Evolutionary conservation across 2,113 vertebrate genomes (phyloP).

Genomic region (Myotis lucifugus): DNA sequence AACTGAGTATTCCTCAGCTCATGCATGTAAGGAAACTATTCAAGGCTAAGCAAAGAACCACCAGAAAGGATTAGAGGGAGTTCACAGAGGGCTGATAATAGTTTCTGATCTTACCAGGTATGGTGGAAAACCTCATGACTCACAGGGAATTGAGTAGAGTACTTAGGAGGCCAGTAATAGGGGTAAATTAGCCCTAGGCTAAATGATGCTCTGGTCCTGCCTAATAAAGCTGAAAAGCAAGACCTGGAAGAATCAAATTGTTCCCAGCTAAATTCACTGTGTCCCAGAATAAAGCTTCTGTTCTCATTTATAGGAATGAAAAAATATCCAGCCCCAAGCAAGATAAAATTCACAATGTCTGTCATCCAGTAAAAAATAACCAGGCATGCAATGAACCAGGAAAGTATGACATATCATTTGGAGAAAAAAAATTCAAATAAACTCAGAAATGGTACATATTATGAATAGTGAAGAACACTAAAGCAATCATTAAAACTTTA

Average conservation of each 20-base stretch:
- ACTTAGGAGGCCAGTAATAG: not conserved
- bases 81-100: not conserved
- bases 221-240: not conserved
- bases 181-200: not conserved
- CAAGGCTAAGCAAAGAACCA: not conserved
- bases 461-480: not conserved
- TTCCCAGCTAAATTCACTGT: not conserved
- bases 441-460: not conserved
- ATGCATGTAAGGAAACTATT: not conserved
- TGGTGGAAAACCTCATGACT: slow-evolving; percentile 19
- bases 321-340: not conserved
- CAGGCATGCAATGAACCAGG: not conserved
- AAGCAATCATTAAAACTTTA: not conserved
- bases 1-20: not conserved
- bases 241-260: not conserved
- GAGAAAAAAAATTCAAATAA: slow-evolving; percentile 10
- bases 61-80: not conserved
- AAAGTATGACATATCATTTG: not conserved
- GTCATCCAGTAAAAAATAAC: not conserved
- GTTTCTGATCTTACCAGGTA: not conserved
- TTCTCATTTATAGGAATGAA: not conserved
- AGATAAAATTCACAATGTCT: slow-evolving; percentile 19
- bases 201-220: not conserved
- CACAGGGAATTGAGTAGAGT: not conserved
- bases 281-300: not conserved